Base-by-base conservation (phyloP, 1,140 invertebrate species). In the Conopomorpha cramerella region DNA sequence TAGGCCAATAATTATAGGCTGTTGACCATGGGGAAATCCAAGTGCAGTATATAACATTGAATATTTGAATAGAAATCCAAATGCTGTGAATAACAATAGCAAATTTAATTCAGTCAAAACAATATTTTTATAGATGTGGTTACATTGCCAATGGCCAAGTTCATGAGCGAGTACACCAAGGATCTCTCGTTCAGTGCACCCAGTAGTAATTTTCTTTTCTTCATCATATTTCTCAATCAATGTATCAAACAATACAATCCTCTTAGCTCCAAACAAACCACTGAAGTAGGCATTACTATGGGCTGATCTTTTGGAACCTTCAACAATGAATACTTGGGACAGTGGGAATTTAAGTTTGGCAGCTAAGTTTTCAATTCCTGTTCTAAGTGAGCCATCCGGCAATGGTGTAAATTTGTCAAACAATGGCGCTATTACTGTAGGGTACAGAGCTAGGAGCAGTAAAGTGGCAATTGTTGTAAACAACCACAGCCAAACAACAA, bases 201-300 rank as follows among this genome's bases (percentile, higher is more conserved):
- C 92, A 48, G 86, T 84, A 34, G 76, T 70, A 11, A 64, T 54
- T 36, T 79, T 77, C 45, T 78, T 76, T 12, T 62, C 50, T 31
- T 72, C 83, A 49, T 79, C 74, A 55, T 79, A 71, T 54, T 58
- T 76, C 51, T 73, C 64, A 10, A 96, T 70, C 18, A 99, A 72
- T 3, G 98, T 99, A 72, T 99, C 97, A 78, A 95, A 99, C 2
- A 99, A 78, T n/a, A 99, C 98, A 64, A 99, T 99, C 39, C 96
- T 82, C 61, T 99, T 99, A 31, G 94, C 89, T 52, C 97, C 98
- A 80, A 93, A 95, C 46, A 99, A 89, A 2, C 98, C 98, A 77
- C 96, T 99, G 55, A 99, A 93, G 64, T 99, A 99, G 8, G 96
- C 96, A 84, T 99, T 99, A 53, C 93, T 96, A 56, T 99, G 96